Conservation (phyloP, 2,797 vertebrate genomes). For the Rhabdomys pumilio region DNA sequence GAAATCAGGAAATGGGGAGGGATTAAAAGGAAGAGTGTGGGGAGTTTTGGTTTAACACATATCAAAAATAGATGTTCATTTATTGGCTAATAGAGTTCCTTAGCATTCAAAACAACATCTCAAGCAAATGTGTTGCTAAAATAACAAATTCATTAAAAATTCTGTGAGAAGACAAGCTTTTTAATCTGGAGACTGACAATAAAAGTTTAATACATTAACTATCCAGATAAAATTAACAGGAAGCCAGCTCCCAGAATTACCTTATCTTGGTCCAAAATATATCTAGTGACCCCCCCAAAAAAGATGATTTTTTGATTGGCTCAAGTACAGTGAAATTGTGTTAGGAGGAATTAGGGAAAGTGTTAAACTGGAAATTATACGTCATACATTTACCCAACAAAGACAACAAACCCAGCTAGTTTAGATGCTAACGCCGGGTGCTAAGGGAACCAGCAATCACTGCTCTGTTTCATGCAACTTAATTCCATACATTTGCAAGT, state of each 20-base stretch:
- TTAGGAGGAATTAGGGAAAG: background rate
- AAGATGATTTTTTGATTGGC: background rate
- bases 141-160: conserved; percentile 59
- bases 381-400: background rate
- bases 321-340: background rate
- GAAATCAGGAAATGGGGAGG: conserved; percentile 1
- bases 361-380: background rate
- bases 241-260: background rate
- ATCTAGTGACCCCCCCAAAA: background rate
- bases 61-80: conserved; percentile 67
- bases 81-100: conserved; percentile 63
- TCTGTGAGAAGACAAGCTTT: conserved; percentile 52
- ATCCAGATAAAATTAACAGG: background rate
- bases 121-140: conserved; percentile 24
- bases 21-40: background rate
- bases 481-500: background rate
- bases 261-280: background rate
- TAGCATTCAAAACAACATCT: conserved; percentile 75
- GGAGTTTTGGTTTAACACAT: conserved; percentile 40
- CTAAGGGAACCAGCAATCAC: background rate
- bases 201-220: conserved; percentile 38
- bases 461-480: background rate
- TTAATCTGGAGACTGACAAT: conserved; percentile 4
- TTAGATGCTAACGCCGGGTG: background rate
- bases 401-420: background rate